Conservation (phyloP, 64 coral and sea anemone species). For the Actinia tenebrosa region DNA sequence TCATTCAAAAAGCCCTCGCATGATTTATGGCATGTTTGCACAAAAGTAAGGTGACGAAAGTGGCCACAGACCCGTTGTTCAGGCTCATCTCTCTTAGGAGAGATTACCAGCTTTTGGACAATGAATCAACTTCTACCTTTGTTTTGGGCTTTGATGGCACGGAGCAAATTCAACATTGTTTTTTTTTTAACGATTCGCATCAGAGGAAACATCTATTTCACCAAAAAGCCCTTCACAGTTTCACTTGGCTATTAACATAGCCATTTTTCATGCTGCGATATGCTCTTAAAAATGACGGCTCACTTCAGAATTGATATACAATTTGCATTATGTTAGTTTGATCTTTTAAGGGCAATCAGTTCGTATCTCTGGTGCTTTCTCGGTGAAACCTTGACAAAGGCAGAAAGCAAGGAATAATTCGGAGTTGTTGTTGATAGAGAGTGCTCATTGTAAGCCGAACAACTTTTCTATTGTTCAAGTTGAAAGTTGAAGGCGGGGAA, state of each 20-base stretch:
- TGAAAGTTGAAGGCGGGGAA: conserved; percentile 97
- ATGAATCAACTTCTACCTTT: not conserved
- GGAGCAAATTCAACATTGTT: not conserved
- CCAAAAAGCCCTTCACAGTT: conserved; percentile 17
- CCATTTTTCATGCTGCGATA: conserved; percentile 26
- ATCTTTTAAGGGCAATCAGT: conserved; percentile 9
- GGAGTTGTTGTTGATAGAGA: not conserved
- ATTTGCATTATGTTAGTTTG: conserved; percentile 22
- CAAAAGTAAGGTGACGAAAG: conserved; percentile 72
- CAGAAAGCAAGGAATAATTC: conserved; percentile 8
- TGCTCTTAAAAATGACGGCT: conserved; percentile 19
- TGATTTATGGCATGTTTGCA: conserved; percentile 84
- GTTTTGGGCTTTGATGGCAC: not conserved
- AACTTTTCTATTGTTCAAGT: conserved; percentile 60
- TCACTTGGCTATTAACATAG: conserved; percentile 21
- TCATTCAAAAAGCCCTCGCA: conserved; percentile 60
- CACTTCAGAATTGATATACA: conserved; percentile 28
- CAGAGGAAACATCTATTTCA: conserved; percentile 19
- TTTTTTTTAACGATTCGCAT: not conserved
- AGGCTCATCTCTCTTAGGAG: conserved; percentile 1
- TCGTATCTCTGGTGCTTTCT: not conserved
- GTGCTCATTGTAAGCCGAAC: not conserved
- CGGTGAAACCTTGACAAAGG: not conserved
- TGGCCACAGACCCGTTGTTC: conserved; percentile 62
- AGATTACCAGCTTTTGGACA: conserved; percentile 17